These are phyloP conservation scores for Lymantria monacha DNA, from an alignment of 2,888 invertebrate species.

Conservation along the genomic window DNA sequence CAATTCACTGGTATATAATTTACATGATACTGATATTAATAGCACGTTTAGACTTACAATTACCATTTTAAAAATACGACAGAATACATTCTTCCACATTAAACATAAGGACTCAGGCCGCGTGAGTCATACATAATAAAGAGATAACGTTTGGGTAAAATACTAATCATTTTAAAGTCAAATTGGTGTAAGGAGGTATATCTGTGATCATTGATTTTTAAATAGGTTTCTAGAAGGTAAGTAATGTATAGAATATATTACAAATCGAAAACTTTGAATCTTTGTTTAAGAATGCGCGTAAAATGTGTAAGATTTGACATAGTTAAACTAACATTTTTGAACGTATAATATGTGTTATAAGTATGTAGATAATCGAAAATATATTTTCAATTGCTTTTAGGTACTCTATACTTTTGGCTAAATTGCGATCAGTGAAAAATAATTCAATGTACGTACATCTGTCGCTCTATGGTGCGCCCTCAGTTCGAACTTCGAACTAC, in stretches of 20 bases:
- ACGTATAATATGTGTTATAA: too few species aligned
- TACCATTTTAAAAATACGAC: constrained; percentile 6
- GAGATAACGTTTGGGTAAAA: not conserved
- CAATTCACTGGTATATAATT: constrained; percentile 15
- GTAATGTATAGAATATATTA: too few species aligned
- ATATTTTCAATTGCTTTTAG: too few species aligned
- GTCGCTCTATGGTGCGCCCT: constrained; percentile 30
- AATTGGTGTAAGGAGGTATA: not conserved
- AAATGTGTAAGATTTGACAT: too few species aligned
- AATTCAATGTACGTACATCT: constrained; percentile 36
- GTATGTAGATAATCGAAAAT: too few species aligned
- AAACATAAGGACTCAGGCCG: not conserved
- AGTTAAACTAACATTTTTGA: too few species aligned
- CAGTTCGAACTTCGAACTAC: constrained; percentile 16
- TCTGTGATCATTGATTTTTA: constrained; percentile 29
- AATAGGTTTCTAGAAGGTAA: constrained; percentile 25
- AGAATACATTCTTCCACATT: not conserved
- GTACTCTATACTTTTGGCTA: too few species aligned
- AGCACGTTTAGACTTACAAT: constrained; percentile 19
- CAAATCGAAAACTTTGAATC: too few species aligned
- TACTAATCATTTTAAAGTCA: not conserved
- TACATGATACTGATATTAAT: constrained; percentile 20
- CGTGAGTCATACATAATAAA: too few species aligned
- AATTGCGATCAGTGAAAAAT: constrained; percentile 9
- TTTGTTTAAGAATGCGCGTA: too few species aligned